Evolutionary conservation across 1,140 invertebrate genomes (phyloP).

Genomic region (Drosophila littoralis): DNA sequence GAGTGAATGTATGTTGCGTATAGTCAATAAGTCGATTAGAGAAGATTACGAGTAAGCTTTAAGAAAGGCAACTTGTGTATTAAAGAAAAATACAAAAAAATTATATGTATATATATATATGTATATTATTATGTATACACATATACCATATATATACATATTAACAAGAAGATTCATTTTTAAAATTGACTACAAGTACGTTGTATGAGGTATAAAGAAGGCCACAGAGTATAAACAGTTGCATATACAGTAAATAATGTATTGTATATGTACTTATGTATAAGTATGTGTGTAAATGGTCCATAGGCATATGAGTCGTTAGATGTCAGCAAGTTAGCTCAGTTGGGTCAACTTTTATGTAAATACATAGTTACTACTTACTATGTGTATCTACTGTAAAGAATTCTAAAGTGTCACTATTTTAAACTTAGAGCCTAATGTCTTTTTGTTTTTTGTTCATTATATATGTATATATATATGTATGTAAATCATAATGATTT

Average conservation of each 20-base stretch:
- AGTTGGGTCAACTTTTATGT: conserved; percentile 54
- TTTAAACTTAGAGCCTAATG: conserved; percentile 33
- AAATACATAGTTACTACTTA: conserved; percentile 17
- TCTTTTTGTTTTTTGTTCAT: conserved; percentile 43
- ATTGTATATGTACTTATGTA: conserved; percentile 40
- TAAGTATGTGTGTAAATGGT: conserved; percentile 64
- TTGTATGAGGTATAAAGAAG: conserved; percentile 82
- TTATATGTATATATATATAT: neutral
- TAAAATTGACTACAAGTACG: conserved; percentile 81
- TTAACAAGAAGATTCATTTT: conserved; percentile 28
- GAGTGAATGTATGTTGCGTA: conserved; percentile 34
- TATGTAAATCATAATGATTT: conserved; percentile 14
- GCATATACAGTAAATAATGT: conserved; percentile 11
- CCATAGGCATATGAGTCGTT: conserved; percentile 59
- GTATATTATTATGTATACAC: no score
- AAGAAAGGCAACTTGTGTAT: conserved; percentile 75
- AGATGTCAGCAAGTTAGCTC: conserved; percentile 71
- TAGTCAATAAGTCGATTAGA: conserved; percentile 54
- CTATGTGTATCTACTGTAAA: conserved; percentile 8
- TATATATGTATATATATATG: conserved; percentile 41
- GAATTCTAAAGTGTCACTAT: conserved; percentile 29
- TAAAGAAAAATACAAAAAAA: conserved; percentile 21
- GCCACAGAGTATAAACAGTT: conserved; percentile 77
- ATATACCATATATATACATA: conserved; percentile 4
- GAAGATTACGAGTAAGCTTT: conserved; percentile 52